Conservation (phyloP, 2,888 invertebrate species). For the Gerris lacustris region DNA sequence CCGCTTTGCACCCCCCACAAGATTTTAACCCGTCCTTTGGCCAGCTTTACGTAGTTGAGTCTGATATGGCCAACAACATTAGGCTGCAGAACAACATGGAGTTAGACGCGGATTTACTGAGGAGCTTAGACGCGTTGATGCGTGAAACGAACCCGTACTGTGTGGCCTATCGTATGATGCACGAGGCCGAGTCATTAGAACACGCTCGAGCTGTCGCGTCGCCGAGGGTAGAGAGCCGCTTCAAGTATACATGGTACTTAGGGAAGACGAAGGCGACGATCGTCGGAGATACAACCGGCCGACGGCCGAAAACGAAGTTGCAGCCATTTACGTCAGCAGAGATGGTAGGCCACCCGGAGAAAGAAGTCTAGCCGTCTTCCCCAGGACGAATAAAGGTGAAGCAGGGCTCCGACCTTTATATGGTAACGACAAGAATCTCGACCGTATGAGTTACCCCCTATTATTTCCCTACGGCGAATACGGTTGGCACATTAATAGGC, state of each 20-base stretch:
- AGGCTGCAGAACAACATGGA: no score
- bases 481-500: conserved; percentile 1
- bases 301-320: neutral
- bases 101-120: no score
- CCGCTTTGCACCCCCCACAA: no score
- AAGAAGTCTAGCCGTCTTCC: neutral
- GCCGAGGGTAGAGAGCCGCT: neutral
- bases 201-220: neutral
- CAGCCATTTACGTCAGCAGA: neutral
- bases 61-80: no score
- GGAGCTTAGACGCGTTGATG: no score
- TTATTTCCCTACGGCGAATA: neutral
- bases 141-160: neutral
- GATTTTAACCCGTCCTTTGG: no score
- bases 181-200: neutral
- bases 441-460: neutral
- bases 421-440: neutral
- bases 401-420: neutral
- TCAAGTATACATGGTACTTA: neutral
- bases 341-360: neutral
- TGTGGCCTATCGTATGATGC: neutral
- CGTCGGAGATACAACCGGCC: neutral
- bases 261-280: neutral
- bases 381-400: neutral
- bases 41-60: no score